These are phyloP conservation scores for Coptodon bakossiorum DNA, from an alignment of 2,113 vertebrate species.

Conservation along the genomic window DNA sequence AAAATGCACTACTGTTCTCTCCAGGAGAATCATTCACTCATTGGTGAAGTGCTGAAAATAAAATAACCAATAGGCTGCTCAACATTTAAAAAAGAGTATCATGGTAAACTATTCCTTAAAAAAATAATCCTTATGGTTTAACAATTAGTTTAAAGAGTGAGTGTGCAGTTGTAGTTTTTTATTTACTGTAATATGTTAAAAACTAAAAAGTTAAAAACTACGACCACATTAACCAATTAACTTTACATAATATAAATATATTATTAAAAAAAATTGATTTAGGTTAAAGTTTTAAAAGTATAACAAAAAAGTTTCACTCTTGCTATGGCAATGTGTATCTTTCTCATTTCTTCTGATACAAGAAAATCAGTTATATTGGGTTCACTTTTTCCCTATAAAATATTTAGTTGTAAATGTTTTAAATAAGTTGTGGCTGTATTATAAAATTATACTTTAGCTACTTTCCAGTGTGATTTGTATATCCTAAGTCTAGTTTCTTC, in stretches of 20 bases:
- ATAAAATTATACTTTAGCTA: background rate
- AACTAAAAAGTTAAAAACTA: background rate
- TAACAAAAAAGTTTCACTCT: background rate
- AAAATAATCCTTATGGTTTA: background rate
- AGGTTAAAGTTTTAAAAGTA: background rate
- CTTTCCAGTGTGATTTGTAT: background rate
- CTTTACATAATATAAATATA: background rate
- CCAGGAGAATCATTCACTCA: background rate
- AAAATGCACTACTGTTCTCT: slow-evolving; percentile 68
- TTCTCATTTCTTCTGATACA: background rate
- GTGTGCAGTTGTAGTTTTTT: background rate
- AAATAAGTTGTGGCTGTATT: background rate
- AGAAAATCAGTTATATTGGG: background rate
- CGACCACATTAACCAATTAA: background rate
- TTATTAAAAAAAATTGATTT: background rate
- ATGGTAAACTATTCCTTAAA: background rate
- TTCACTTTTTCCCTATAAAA: background rate
- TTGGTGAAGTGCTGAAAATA: background rate
- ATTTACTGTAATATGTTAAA: background rate
- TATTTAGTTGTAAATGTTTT: background rate
- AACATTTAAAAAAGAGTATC: background rate
- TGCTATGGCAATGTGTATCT: background rate
- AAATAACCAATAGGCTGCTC: background rate
- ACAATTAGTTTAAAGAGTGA: background rate
- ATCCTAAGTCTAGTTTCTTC: background rate